Base-by-base conservation (phyloP, 2,888 invertebrate species). In the Apotomis betuletana region DNA sequence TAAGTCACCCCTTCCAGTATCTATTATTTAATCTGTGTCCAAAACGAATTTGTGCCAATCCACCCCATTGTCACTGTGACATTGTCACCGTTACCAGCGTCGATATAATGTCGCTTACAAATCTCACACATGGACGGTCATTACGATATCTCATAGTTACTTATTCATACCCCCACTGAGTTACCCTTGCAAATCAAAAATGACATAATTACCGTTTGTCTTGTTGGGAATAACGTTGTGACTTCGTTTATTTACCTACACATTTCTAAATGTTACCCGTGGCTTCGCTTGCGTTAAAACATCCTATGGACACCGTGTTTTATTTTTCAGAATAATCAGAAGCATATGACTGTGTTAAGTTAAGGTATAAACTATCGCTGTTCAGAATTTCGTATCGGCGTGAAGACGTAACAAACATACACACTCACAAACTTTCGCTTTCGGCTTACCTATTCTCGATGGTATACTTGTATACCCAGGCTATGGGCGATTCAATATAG, bases 51-150 rank as follows among this genome's bases (percentile, higher is more conserved):
- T 52, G 10, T 38, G 67, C 52, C 36, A 75, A 62, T 73, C 41
- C 75, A 72, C 54, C 67, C 72, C 77, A 41, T 41, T 5, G 41
- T 36, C 36, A 38, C 38, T 27, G 51, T 13, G 9, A 51, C 10
- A 41, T n/a, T 12, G 44, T 58, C 41, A 44, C 6, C 44, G 49
- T 41, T 12, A 38, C 49, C 49, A n/a, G 27, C n/a, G 44, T 76
- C 74, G 75, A 75, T 77, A 77, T 76, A 75, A 75, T 75, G 78
- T 74, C 77, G 76, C 77, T 76, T 76, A 79, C 76, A 76, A 79
- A 79, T 79, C 76, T 76, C 74, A 67, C 75, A 73, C 73, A 69
- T 52, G 76, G 65, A 73, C 69, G 70, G 77, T 75, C 76, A 73
- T 74, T 74, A 77, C 70, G 70, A 74, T 77, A 70, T 72, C 74